A percentile compares a stretch with the other conserved stretches of the same genome.
Evolutionary conservation across 2,113 vertebrate genomes (phyloP).

Genomic region (Dascyllus trimaculatus): DNA sequence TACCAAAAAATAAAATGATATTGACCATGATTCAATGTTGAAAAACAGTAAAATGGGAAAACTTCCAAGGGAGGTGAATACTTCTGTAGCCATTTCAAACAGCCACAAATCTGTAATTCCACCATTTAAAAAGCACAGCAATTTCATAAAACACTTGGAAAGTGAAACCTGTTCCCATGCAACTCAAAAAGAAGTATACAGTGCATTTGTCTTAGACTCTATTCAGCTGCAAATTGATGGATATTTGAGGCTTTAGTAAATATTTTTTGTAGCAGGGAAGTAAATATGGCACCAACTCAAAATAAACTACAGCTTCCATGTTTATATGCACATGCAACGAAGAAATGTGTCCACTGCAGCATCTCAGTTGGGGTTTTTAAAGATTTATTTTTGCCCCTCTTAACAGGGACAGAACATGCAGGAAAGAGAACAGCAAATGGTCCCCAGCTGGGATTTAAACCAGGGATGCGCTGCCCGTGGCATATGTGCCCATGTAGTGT

Average conservation of each 20-base stretch:
- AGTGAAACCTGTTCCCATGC: not conserved
- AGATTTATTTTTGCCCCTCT: too few species aligned
- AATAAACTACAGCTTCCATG: not conserved
- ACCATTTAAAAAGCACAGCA: not conserved
- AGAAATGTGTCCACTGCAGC: not conserved
- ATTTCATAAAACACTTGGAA: not conserved
- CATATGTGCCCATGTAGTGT: too few species aligned
- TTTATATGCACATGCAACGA: not conserved
- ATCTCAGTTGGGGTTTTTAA: too few species aligned
- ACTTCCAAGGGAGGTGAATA: too few species aligned
- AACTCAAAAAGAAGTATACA: not conserved
- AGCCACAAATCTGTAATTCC: not conserved
- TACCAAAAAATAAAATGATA: too few species aligned
- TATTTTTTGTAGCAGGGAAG: not conserved
- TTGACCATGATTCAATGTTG: too few species aligned
- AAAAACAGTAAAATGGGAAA: too few species aligned
- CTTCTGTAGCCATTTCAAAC: not conserved
- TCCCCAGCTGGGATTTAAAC: too few species aligned
- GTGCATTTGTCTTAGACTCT: not conserved
- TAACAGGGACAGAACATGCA: too few species aligned
- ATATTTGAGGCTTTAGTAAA: not conserved
- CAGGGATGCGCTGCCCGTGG: too few species aligned
- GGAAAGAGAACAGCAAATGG: too few species aligned
- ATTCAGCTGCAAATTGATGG: constrained; percentile 6
- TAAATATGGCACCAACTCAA: not conserved